Conservation (phyloP, 2,888 invertebrate genomes). For the Diaperis boleti region DNA sequence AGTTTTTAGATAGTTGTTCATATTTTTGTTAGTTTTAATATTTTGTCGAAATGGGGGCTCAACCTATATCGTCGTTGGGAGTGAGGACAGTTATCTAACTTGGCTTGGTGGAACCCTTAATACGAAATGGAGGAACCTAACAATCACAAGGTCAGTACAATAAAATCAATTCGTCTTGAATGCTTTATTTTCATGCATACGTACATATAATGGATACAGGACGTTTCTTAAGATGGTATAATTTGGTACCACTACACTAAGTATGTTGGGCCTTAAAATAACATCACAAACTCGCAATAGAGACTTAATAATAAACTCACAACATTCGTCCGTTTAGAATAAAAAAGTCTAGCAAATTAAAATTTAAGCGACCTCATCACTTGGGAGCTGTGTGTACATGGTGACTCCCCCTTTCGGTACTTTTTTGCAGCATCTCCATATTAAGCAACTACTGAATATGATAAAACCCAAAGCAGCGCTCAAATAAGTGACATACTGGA, state of each 20-base stretch:
- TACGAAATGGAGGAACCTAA: too few species aligned
- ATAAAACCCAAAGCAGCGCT: conserved; percentile 1
- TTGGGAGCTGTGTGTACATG: conserved; percentile 27
- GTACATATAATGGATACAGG: neutral
- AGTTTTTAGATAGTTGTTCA: too few species aligned
- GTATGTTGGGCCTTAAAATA: neutral
- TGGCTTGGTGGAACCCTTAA: too few species aligned
- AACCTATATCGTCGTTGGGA: too few species aligned
- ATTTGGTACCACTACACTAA: neutral
- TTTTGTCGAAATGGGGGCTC: too few species aligned
- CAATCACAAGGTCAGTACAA: too few species aligned
- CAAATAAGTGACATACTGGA: neutral
- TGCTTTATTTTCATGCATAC: neutral
- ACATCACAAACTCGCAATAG: neutral
- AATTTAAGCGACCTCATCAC: conserved; percentile 30
- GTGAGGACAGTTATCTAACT: too few species aligned
- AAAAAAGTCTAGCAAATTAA: neutral
- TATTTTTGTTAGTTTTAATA: too few species aligned
- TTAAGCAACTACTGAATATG: neutral
- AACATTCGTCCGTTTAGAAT: neutral
- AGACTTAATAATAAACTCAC: neutral
- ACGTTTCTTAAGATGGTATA: too few species aligned
- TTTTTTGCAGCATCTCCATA: conserved; percentile 7
- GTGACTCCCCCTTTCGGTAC: neutral
- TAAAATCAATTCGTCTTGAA: too few species aligned